Evolutionary conservation across 2,113 vertebrate genomes (phyloP).

Genomic region (Toxotes jaculatrix): DNA sequence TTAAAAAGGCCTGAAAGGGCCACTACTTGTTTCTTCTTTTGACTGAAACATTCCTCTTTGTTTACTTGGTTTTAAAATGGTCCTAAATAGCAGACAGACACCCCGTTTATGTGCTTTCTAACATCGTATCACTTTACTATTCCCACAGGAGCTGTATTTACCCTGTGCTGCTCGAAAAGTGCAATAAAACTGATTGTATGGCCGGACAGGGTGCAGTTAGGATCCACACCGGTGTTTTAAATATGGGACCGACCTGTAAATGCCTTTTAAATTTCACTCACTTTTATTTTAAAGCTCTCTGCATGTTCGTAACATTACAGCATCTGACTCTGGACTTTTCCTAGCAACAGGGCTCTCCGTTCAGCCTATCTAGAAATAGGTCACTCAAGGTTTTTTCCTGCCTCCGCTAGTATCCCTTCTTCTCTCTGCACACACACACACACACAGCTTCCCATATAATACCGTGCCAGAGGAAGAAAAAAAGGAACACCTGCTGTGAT

Average conservation of each 20-base stretch:
- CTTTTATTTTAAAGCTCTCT: neutral
- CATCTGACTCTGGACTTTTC: slow-evolving; percentile 39
- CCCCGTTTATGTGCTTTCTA: slow-evolving; percentile 1
- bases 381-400: slow-evolving; percentile 61
- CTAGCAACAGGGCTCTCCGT: slow-evolving; percentile 51
- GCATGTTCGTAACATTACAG: slow-evolving; percentile 1
- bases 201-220: neutral
- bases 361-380: slow-evolving; percentile 70
- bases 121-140: neutral
- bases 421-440: slow-evolving; percentile 18
- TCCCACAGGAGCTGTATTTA: slow-evolving; percentile 1
- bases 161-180: neutral
- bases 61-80: neutral
- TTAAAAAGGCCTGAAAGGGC: too few relatives aligned
- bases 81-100: neutral
- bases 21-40: neutral
- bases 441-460: slow-evolving; percentile 16
- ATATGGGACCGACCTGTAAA: neutral
- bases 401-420: slow-evolving; percentile 13
- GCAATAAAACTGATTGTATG: neutral
- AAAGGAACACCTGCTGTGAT: slow-evolving; percentile 41
- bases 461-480: neutral
- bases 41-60: slow-evolving; percentile 3
- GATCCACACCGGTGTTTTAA: neutral
- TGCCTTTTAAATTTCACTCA: neutral